A percentile compares a stretch with the other conserved stretches of the same genome.
Conservation (phyloP, 2,113 vertebrate species). For the Hymenochirus boettgeri region DNA sequence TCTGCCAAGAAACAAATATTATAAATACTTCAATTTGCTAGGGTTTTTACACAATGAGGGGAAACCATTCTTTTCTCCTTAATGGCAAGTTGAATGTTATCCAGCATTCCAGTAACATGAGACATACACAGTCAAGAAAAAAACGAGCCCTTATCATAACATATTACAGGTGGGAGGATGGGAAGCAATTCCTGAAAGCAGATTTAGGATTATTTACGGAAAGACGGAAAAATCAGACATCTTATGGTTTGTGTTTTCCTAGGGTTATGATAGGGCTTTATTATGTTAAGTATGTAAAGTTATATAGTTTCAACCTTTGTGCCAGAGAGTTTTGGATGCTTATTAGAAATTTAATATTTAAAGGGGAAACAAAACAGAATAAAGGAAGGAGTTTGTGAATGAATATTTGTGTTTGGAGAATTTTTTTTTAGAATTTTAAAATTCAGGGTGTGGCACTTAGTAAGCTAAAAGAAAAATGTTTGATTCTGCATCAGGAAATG, state of each 20-base stretch:
- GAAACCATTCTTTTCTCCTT: slow-evolving; percentile 5
- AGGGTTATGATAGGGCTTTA: slow-evolving; percentile 1
- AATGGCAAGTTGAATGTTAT: slow-evolving; percentile 2
- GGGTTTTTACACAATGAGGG: neutral
- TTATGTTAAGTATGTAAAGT: slow-evolving; percentile 7
- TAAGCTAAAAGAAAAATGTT: neutral
- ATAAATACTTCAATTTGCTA: slow-evolving; percentile 5
- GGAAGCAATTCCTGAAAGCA: slow-evolving; percentile 1
- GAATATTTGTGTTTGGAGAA: neutral
- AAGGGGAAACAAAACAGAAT: neutral
- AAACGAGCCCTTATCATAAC: slow-evolving; percentile 1
- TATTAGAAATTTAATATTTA: neutral
- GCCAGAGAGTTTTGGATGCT: neutral
- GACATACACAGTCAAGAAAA: neutral
- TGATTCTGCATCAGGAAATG: neutral
- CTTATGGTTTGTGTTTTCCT: slow-evolving; percentile 1
- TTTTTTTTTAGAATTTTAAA: no score
- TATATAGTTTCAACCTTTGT: slow-evolving; percentile 2
- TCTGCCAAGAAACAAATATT: slow-evolving; percentile 12
- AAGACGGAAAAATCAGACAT: neutral
- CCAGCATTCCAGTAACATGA: slow-evolving; percentile 7
- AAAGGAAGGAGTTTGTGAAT: neutral
- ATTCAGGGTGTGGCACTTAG: neutral
- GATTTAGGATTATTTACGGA: slow-evolving; percentile 6
- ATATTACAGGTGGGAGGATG: neutral